Evolutionary conservation across 2,888 invertebrate genomes (phyloP), one percentile per base, ranked within the genome.

Genomic region (Lottia scabra): DNA sequence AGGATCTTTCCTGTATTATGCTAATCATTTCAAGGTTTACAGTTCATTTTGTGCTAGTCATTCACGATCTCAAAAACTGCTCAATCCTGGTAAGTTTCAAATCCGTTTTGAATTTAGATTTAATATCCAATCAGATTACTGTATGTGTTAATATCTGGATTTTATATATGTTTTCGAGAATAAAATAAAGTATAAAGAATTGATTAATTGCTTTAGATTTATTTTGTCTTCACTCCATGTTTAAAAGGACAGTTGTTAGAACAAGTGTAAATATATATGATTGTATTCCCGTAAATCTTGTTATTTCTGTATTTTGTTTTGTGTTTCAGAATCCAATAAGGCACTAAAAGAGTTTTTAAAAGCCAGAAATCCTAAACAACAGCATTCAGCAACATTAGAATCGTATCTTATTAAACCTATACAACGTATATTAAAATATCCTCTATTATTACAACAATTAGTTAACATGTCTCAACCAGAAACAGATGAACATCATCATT

Each of bases 41-140:
- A 98, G 98, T 91, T 97, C 98, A 83, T 98, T 98, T 92, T 98
- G 98, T 91, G 98, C 98, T 80, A 97, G 97, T 91, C 98, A 99
- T 91, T 98, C 98, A 88, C 97, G 98, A 92, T 97, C 98, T 80
- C 98, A 98, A 91, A 98, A 98, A 92, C 96, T 98, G 88, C 92
- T 98, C 88, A 97, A 98, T 92, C 97, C 97, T 88, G 97, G 97
- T 97, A 92, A 95, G 95, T 93, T n/a, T n/a, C n/a, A n/a, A n/a
- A n/a, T n/a, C n/a, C n/a, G n/a, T n/a, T n/a, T n/a, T n/a, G n/a
- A n/a, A n/a, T n/a, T n/a, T n/a, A n/a, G n/a, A n/a, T n/a, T n/a
- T n/a, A n/a, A n/a, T n/a, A n/a, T n/a, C n/a, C n/a, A n/a, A n/a
- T n/a, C n/a, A n/a, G n/a, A n/a, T n/a, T n/a, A n/a, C n/a, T n/a